Percentiles rank a stretch among this genome's conserved stretches.
Evolutionary conservation across 2,113 vertebrate genomes (phyloP).

Genomic region (Rhineura floridana): DNA sequence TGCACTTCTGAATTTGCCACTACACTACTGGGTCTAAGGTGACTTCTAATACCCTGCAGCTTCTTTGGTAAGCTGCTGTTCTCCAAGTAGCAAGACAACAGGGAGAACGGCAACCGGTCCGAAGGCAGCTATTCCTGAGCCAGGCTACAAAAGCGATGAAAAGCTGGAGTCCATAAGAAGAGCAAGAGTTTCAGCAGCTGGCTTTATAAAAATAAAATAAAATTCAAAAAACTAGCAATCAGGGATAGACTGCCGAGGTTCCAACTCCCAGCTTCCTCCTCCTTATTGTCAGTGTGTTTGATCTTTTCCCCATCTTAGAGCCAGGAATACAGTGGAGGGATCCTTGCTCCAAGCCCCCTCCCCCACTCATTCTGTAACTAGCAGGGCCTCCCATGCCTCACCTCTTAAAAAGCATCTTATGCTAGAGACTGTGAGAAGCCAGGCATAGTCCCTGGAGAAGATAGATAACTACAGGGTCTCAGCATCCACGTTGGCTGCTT

Average conservation of each 20-base stretch:
- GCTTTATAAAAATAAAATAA: not conserved
- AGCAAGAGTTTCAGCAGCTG: not conserved
- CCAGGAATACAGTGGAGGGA: not conserved
- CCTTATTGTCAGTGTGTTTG: too few species aligned
- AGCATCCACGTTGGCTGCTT: not conserved
- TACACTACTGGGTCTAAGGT: too few species aligned
- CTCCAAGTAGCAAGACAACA: not conserved
- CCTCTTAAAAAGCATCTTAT: not conserved
- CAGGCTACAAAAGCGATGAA: not conserved
- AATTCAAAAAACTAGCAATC: not conserved
- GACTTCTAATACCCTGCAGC: not conserved
- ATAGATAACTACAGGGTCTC: not conserved
- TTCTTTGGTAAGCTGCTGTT: not conserved
- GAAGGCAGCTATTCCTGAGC: not conserved
- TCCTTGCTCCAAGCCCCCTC: not conserved
- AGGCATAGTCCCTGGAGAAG: not conserved
- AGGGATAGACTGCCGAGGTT: not conserved
- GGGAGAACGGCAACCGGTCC: not conserved
- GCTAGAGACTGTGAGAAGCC: not conserved
- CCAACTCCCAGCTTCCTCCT: not conserved
- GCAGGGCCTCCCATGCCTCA: not conserved
- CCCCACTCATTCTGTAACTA: not conserved
- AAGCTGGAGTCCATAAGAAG: not conserved
- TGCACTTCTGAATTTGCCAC: too few species aligned
- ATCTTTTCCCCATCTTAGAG: not conserved